phyloP scores from a whole-genome alignment of 2,113 vertebrate genomes.

The Dunckerocampus dactyliophorus region DNA sequence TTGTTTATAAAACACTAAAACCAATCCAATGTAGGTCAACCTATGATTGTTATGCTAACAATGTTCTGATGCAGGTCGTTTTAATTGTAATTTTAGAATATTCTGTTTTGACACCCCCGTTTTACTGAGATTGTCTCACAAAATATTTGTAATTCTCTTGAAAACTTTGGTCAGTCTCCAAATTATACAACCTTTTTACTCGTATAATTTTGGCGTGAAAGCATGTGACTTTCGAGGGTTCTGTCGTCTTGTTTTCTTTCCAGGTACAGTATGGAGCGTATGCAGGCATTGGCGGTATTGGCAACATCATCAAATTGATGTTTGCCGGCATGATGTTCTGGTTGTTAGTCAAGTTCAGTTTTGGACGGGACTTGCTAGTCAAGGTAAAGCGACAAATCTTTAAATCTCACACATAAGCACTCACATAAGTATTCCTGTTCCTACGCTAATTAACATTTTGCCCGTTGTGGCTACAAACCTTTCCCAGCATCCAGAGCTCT shows the following conservation, averaged over 20 bases:
- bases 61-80: too few species aligned
- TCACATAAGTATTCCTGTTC: not conserved
- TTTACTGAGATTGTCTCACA: too few species aligned
- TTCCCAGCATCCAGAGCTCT: constrained; percentile 85
- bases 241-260: too few species aligned
- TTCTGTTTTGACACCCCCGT: too few species aligned
- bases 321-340: constrained; percentile 87
- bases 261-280: constrained; percentile 92
- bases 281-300: constrained; percentile 76
- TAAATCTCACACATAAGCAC: not conserved
- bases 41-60: too few species aligned
- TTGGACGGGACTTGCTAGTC: constrained; percentile 86
- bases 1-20: too few species aligned
- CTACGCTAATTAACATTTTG: not conserved
- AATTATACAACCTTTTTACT: too few species aligned
- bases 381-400: constrained; percentile 74
- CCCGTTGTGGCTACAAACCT: not conserved
- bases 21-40: too few species aligned
- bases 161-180: too few species aligned
- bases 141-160: too few species aligned
- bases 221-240: not conserved
- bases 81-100: too few species aligned
- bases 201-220: not conserved
- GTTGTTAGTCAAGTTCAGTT: constrained; percentile 84
- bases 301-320: constrained; percentile 81